Percentiles rank a stretch among this genome's conserved stretches.
These are phyloP conservation scores for Actenoides hombroni DNA, from an alignment of 2,113 vertebrate species.

Conservation along the genomic window DNA sequence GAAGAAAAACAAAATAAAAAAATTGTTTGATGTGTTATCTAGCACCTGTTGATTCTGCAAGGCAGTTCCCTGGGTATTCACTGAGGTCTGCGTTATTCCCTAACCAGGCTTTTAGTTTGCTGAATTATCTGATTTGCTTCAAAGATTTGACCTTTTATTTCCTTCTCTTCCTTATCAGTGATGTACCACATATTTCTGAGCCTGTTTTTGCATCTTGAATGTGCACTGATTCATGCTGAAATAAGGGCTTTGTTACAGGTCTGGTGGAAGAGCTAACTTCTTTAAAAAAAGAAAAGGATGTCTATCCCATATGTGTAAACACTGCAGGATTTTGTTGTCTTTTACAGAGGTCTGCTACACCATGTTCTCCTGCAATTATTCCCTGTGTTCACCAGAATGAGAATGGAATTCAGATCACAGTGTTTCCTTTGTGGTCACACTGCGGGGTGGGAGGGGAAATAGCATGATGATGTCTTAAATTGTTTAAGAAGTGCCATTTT, in stretches of 20 bases:
- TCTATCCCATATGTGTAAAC: background rate
- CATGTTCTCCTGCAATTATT: background rate
- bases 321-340: background rate
- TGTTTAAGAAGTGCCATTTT: background rate
- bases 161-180: constrained; percentile 83
- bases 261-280: background rate
- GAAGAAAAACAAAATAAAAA: constrained; percentile 49
- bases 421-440: background rate
- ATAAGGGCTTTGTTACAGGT: background rate
- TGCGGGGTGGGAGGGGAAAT: no score
- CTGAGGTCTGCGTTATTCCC: constrained; percentile 31
- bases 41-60: constrained; percentile 70
- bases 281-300: background rate
- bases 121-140: constrained; percentile 40
- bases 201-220: constrained; percentile 81
- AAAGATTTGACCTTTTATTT: constrained; percentile 82
- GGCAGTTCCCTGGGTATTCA: constrained; percentile 21
- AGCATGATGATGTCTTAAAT: fast-evolving
- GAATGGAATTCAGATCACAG: background rate
- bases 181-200: constrained; percentile 76
- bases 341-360: background rate
- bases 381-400: background rate
- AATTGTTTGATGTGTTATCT: constrained; percentile 78
- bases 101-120: constrained; percentile 70
- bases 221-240: constrained; percentile 48